These are phyloP conservation scores for Micromussa lordhowensis DNA, from an alignment of 92 coral and sea anemone genomes.

Conservation along the genomic window DNA sequence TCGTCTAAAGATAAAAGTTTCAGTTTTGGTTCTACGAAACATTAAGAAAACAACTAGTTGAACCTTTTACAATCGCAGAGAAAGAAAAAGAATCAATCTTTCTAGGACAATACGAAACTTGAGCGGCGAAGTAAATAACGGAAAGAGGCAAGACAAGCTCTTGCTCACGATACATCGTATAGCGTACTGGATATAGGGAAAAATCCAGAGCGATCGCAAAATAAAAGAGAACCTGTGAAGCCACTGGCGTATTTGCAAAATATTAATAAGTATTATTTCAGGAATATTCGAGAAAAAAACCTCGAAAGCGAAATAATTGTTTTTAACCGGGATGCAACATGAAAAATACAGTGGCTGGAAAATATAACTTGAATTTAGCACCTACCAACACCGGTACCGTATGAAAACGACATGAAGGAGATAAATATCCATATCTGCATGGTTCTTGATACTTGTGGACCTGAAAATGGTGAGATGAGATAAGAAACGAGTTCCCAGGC, in stretches of 20 bases:
- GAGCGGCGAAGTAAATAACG: too few relatives aligned
- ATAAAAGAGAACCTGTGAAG: too few relatives aligned
- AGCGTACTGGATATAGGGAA: too few relatives aligned
- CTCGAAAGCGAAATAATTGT: neutral
- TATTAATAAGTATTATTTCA: neutral
- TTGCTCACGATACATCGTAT: too few relatives aligned
- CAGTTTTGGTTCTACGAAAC: too few relatives aligned
- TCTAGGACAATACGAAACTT: too few relatives aligned
- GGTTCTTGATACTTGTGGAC: neutral
- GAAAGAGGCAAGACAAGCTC: too few relatives aligned
- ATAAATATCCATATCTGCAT: constrained; percentile 21
- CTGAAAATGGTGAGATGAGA: neutral
- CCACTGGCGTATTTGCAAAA: neutral
- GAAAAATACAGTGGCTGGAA: neutral
- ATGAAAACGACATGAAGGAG: constrained; percentile 6
- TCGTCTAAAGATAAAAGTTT: too few relatives aligned
- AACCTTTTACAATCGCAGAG: too few relatives aligned
- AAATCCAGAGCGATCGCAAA: too few relatives aligned
- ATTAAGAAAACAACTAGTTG: too few relatives aligned
- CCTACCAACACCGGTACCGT: neutral
- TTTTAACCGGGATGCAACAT: neutral
- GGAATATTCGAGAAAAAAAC: neutral
- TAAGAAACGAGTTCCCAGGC: neutral
- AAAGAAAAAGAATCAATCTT: too few relatives aligned
- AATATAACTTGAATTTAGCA: neutral